Evolutionary conservation across 1,140 invertebrate species (phyloP), one percentile per base, ranked within the genome.

Genomic region (Neodiprion lecontei): DNA sequence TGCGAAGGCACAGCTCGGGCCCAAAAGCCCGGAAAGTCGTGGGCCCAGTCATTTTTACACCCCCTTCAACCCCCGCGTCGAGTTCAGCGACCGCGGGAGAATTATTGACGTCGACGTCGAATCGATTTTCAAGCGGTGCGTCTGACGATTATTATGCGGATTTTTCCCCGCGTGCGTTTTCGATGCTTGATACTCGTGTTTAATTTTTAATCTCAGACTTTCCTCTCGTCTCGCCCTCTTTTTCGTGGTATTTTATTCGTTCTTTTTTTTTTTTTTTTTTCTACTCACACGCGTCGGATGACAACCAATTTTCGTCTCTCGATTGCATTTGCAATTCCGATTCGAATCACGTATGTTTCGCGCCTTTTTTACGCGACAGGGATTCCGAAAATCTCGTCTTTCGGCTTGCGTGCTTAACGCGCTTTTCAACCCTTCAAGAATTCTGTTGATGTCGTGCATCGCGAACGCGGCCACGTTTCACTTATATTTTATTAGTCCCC

Each of bases 301-400:
- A 87, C 87, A 88, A 84, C 85, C 86, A 87, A 88, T 88, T 87
- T 88, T 88, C 87, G 86, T 86, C 79, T 80, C 78, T 79, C 86
- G 86, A 86, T 86, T 87, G 84, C 85, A 87, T 88, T 88, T 87
- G 86, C 85, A 88, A 88, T 87, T 87, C 86, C 78, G 79, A 87
- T 86, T 82, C 77, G 81, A 69, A 74, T 66, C 69, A 71, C 75
- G 65, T 72, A 50, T 73, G 69, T 72, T 67, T 71, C 7, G 48
- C 70, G 17, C 71, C 67, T 61, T 9, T 61, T 8, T 14, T 9
- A 8, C 53, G 53, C 53, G 53, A 61, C 53, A 61, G 53, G 53
- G 53, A 61, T 61, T 40, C 53, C n/a, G 0, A 17, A 61, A 61
- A 61, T 61, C 53, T 61, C 8, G 71, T 69, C 75, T 69, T 49